phyloP scores from a whole-genome alignment of 2,888 invertebrate species.

The Acanthoscelides obtectus region DNA sequence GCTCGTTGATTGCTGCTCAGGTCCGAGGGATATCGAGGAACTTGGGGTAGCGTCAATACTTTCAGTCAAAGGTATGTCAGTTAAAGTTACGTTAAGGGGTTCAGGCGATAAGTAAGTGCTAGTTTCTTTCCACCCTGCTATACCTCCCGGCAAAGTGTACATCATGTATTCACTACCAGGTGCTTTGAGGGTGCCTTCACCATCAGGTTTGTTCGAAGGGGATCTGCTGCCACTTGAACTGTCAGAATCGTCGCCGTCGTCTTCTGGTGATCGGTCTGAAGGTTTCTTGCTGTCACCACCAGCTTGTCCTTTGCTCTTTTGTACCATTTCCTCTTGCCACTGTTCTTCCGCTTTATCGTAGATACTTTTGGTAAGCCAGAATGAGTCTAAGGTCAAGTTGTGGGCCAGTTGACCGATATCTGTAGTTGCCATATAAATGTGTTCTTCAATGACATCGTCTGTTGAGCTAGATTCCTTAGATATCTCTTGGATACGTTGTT shows the following conservation, averaged over 20 bases:
- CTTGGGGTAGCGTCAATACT: background rate
- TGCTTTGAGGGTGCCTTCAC: conserved; percentile 14
- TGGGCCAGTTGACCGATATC: background rate
- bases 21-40: conserved; percentile 34
- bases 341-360: conserved; percentile 64
- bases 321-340: conserved; percentile 39
- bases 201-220: conserved; percentile 27
- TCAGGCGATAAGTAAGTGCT: conserved; percentile 70
- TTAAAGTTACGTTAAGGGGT: conserved; percentile 30
- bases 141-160: conserved; percentile 66
- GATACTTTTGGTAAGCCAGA: conserved; percentile 58
- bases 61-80: background rate
- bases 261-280: conserved; percentile 32
- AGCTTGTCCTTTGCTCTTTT: conserved; percentile 23
- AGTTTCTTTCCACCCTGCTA: conserved; percentile 77
- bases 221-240: conserved; percentile 55
- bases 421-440: too few species aligned
- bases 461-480: background rate
- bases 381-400: conserved; percentile 44
- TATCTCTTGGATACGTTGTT: conserved; percentile 1
- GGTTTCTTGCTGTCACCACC: conserved; percentile 14
- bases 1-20: conserved; percentile 31
- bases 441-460: background rate
- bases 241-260: conserved; percentile 58
- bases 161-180: conserved; percentile 43